Evolutionary conservation across 2,797 vertebrate species (phyloP).

Genomic region (Helicolenus hilgendorfi): DNA sequence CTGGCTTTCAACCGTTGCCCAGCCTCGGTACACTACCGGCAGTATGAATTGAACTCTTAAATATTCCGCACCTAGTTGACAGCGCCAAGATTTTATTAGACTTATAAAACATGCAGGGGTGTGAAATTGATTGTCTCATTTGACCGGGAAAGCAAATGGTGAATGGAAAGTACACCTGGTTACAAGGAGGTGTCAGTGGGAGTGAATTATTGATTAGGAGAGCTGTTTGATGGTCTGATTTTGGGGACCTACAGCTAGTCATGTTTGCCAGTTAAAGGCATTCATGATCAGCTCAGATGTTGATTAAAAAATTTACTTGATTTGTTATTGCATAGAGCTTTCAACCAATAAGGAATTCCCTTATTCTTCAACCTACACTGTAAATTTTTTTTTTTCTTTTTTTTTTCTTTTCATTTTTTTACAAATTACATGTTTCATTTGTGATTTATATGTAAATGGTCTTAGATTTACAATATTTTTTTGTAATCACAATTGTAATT

Average conservation of each 20-base stretch:
- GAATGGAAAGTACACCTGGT: constrained; percentile 52
- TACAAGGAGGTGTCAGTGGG: constrained; percentile 16
- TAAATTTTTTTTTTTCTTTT: no score
- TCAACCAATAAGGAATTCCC: background rate
- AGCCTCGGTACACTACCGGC: constrained; percentile 16
- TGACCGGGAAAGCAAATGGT: constrained; percentile 40
- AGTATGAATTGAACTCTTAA: constrained; percentile 56
- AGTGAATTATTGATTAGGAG: constrained; percentile 63
- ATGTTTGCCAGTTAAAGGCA: constrained; percentile 28
- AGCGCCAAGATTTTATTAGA: constrained; percentile 55
- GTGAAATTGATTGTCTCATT: constrained; percentile 68
- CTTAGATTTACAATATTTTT: no score
- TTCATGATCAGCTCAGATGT: constrained; percentile 12
- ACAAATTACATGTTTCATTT: no score
- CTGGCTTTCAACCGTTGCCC: constrained; percentile 38
- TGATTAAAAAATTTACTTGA: background rate
- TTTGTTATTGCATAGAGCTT: background rate
- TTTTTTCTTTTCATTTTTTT: no score
- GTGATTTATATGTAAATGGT: no score
- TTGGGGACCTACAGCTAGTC: background rate
- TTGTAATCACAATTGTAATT: no score
- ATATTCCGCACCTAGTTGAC: constrained; percentile 61
- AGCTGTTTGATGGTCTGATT: constrained; percentile 24
- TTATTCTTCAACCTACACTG: background rate
- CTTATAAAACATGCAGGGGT: constrained; percentile 65